phyloP scores from a whole-genome alignment of 1,140 invertebrate genomes.

The Linepithema humile region DNA sequence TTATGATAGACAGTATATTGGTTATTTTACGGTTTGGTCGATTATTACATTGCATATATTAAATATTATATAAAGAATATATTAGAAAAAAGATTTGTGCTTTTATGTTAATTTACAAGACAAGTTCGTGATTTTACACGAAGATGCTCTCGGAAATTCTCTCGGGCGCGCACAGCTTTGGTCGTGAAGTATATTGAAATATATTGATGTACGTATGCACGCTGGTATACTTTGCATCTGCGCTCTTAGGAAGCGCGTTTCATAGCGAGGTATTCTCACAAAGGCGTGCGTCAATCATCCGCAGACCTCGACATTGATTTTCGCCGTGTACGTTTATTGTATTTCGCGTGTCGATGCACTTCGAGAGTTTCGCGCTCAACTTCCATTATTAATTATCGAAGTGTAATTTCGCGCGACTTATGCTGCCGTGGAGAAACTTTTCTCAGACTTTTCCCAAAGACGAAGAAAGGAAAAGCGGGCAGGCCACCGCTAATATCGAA shows the following conservation, averaged over 20 bases:
- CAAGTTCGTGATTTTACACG: background rate
- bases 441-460: background rate
- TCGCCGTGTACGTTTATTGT: background rate
- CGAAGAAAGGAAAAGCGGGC: background rate
- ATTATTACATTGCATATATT: background rate
- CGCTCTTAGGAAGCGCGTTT: background rate
- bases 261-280: background rate
- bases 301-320: constrained; percentile 5
- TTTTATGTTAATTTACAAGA: background rate
- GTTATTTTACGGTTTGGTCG: too few relatives aligned
- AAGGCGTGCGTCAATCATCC: background rate
- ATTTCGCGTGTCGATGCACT: background rate
- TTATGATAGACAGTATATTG: too few relatives aligned
- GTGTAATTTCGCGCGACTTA: constrained; percentile 16
- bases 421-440: constrained; percentile 14
- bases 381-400: constrained; percentile 26
- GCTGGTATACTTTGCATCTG: background rate
- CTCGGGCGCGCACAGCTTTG: background rate
- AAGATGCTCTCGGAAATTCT: background rate
- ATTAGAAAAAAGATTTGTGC: background rate
- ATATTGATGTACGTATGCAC: background rate
- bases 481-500: constrained; percentile 22
- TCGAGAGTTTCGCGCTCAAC: background rate
- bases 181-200: background rate
- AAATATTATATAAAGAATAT: background rate